These are phyloP conservation scores for Gyrodactylus salaris DNA, from an alignment of 1,140 invertebrate species.

Conservation along the genomic window DNA sequence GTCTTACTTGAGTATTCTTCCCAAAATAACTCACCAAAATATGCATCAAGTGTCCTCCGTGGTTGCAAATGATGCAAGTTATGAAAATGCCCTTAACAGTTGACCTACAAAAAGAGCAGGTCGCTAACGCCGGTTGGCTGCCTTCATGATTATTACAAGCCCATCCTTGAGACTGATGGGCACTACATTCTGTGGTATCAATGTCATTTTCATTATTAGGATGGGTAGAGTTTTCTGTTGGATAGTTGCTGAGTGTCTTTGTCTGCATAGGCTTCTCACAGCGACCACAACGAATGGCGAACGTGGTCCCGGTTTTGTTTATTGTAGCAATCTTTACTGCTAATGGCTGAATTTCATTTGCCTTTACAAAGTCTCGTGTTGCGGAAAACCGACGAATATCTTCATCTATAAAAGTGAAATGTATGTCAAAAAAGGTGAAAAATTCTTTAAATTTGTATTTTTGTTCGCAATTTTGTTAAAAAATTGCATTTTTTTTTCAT, in stretches of 20 bases:
- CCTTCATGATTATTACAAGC: not conserved
- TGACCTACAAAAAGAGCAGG: not conserved
- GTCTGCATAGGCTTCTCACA: not conserved
- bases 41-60: not conserved
- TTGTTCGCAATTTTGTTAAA: too few species aligned
- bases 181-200: not conserved
- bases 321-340: not conserved
- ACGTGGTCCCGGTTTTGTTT: not conserved
- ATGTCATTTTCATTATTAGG: not conserved
- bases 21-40: not conserved
- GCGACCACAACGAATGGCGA: not conserved
- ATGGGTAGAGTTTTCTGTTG: not conserved
- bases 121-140: not conserved
- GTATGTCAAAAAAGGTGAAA: too few species aligned
- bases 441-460: too few species aligned
- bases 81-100: not conserved
- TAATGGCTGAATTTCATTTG: not conserved
- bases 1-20: not conserved
- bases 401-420: not conserved
- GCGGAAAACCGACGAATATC: not conserved
- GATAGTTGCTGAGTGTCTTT: not conserved
- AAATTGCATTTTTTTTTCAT: too few species aligned
- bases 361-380: not conserved
- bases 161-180: not conserved
- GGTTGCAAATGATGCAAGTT: not conserved